A percentile compares a stretch with the other conserved stretches of the same genome.
phyloP scores from a whole-genome alignment of 2,888 invertebrate species.

The Perizoma affinitatum region DNA sequence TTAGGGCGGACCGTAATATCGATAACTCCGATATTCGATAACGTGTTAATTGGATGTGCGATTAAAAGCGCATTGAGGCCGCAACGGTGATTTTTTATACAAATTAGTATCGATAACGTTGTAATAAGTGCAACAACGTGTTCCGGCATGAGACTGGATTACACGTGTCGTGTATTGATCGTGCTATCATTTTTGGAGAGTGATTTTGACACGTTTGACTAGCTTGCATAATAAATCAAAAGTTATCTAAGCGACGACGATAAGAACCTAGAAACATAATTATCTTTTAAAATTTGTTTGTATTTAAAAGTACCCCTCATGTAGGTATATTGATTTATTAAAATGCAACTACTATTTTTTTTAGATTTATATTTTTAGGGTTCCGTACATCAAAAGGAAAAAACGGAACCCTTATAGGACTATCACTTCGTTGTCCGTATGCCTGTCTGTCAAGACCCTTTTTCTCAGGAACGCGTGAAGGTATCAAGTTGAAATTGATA shows the following conservation, averaged over 20 bases:
- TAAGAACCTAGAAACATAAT: not conserved
- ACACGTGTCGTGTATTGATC: slow-evolving; percentile 9
- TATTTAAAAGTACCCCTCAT: too few species aligned
- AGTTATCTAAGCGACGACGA: not conserved
- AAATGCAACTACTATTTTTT: too few species aligned
- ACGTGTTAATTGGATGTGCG: slow-evolving; percentile 55
- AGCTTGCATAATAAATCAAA: not conserved
- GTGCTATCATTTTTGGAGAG: not conserved
- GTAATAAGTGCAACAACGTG: slow-evolving; percentile 38
- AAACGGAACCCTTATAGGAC: too few species aligned
- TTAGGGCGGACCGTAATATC: slow-evolving; percentile 51
- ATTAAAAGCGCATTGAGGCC: slow-evolving; percentile 64
- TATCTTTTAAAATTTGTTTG: too few species aligned
- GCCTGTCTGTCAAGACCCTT: too few species aligned
- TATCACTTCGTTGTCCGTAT: too few species aligned
- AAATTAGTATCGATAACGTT: slow-evolving; percentile 47
- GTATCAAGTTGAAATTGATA: not conserved
- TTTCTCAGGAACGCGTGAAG: too few species aligned
- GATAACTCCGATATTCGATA: slow-evolving; percentile 49
- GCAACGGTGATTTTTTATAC: slow-evolving; percentile 54
- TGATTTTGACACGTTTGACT: slow-evolving; percentile 8
- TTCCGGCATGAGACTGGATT: slow-evolving; percentile 7
- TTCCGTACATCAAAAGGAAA: too few species aligned
- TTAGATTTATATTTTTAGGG: too few species aligned
- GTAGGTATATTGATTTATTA: too few species aligned